phyloP scores from a whole-genome alignment of 1,140 invertebrate genomes.

The Hypothenemus hampei region DNA sequence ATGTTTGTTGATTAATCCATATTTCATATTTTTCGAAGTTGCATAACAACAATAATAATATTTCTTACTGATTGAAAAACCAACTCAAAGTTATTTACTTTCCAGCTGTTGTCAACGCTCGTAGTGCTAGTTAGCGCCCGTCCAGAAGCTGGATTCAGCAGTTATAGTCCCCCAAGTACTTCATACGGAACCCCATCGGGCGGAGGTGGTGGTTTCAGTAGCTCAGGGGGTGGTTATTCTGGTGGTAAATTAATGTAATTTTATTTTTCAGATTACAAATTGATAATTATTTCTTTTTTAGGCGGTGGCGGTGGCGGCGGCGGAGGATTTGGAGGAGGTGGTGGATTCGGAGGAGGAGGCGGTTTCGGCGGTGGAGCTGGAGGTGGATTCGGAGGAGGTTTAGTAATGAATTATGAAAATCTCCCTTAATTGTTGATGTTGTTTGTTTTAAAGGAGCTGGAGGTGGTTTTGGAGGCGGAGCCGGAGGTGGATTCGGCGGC shows the following conservation, averaged over 20 bases:
- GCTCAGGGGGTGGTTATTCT: slow-evolving; percentile 28
- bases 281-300: slow-evolving; percentile 3
- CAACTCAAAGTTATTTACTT: slow-evolving; percentile 18
- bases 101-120: slow-evolving; percentile 41
- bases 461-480: slow-evolving; percentile 29
- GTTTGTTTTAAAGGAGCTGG: slow-evolving; percentile 13
- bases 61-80: no score
- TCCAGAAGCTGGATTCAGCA: slow-evolving; percentile 46
- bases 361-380: slow-evolving; percentile 32
- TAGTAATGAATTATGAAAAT: neutral
- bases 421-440: neutral
- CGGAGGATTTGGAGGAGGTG: slow-evolving; percentile 21
- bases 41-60: no score
- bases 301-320: slow-evolving; percentile 32
- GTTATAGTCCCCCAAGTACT: slow-evolving; percentile 45
- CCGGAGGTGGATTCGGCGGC: slow-evolving; percentile 29
- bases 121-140: slow-evolving; percentile 43
- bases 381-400: slow-evolving; percentile 32
- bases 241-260: slow-evolving; percentile 15
- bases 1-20: no score
- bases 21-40: no score
- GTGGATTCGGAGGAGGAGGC: slow-evolving; percentile 25
- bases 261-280: neutral
- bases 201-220: slow-evolving; percentile 37
- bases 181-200: slow-evolving; percentile 44